Evolutionary conservation across 2,888 invertebrate genomes (phyloP), one percentile per base, ranked within the genome.

Genomic region (Ormyrus rosae): DNA sequence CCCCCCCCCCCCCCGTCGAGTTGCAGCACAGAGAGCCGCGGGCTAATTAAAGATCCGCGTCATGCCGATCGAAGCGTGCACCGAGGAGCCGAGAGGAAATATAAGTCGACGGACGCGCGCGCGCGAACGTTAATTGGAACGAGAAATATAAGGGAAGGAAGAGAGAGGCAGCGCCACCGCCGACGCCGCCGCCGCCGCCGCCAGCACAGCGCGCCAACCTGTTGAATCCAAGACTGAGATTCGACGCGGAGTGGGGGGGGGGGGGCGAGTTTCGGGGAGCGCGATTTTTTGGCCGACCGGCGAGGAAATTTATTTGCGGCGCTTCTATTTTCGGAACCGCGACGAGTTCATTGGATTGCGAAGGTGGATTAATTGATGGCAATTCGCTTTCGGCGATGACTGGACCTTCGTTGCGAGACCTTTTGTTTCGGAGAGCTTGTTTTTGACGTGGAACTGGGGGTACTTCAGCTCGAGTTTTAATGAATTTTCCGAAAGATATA

Each of bases 191-290:
- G 34, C 34, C 34, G 34, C 1, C 34, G 34, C 3, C 11, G 63
- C 10, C 10, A 11, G 58, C 60, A 34, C 5, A 50, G 11, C 50
- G 58, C 50, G 58, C 55, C 76, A 75, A 80, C 80, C 80, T 80
- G 80, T 80, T 80, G 80, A 80, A 80, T 80, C 9, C 71, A 56
- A 45, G 55, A 58, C 61, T n/a, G 80, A 72, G 72, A 67, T 71
- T 68, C 76, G 67, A 10, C 69, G 58, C 53, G 46, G 51, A 1
- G 34, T 55, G 34, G 34, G 34, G 4, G 34, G 34, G 34, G 34
- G 0, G 34, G 34, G 34, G 34, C 1, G 34, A 3, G 34, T 34
- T 34, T 34, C 53, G 55, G 19, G 34, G 70, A 58, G 46, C 48
- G 58, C 45, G 67, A 67, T 56, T 56, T 56, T 11, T 56, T n/a